Evolutionary conservation across 2,888 invertebrate species (phyloP).

Genomic region (Saturnia pavonia): DNA sequence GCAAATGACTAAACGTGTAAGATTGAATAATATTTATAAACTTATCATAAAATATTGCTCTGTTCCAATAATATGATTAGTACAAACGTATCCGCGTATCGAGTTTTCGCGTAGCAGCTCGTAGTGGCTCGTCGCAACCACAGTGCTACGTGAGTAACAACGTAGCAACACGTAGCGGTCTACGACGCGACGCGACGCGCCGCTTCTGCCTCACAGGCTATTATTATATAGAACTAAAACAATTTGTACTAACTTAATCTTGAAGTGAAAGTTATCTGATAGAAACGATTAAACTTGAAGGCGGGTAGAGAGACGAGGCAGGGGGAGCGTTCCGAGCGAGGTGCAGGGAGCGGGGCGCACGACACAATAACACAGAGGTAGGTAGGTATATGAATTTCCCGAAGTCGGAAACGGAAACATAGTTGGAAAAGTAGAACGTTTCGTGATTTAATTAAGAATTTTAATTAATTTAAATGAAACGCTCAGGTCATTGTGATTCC

Average conservation of each 20-base stretch:
- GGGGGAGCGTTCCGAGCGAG: not conserved
- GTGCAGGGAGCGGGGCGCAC: not conserved
- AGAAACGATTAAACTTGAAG: not conserved
- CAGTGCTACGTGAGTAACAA: too few species aligned
- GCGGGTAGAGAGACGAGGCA: not conserved
- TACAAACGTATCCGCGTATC: not conserved
- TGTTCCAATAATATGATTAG: not conserved
- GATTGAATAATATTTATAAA: too few species aligned
- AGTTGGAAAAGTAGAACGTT: slow-evolving; percentile 31
- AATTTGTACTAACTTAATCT: not conserved
- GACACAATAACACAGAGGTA: slow-evolving; percentile 23
- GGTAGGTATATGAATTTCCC: slow-evolving; percentile 28
- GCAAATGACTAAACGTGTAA: too few species aligned
- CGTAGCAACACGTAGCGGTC: not conserved
- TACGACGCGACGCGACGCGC: not conserved
- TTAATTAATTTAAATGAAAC: slow-evolving; percentile 50
- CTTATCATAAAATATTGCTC: too few species aligned
- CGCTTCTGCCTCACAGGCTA: not conserved
- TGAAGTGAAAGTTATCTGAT: not conserved
- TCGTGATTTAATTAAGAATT: slow-evolving; percentile 55
- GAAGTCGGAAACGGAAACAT: slow-evolving; percentile 27
- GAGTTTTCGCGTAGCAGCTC: not conserved
- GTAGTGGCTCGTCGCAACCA: not conserved
- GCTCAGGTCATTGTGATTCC: slow-evolving; percentile 31
- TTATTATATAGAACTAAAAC: not conserved